Conservation (phyloP, 2,888 invertebrate species). For the Ectobius pallidus region DNA sequence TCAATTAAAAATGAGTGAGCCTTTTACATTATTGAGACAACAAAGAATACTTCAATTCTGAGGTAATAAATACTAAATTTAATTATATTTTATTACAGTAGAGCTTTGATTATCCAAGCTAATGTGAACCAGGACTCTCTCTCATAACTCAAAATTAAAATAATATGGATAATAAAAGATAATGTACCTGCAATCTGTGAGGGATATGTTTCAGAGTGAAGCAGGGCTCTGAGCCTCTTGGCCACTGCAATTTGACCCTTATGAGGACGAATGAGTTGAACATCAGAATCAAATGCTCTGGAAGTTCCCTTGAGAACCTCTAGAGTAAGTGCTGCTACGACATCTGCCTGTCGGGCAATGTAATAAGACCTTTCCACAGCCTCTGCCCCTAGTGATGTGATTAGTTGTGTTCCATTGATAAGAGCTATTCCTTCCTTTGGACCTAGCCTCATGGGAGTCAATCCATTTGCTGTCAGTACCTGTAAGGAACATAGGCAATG, state of each 20-base stretch:
- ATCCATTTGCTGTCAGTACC: conserved; percentile 62
- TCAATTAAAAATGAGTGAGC: too few species aligned
- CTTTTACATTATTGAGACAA: too few species aligned
- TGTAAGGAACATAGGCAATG: conserved; percentile 47
- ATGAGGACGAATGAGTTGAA: conserved; percentile 67
- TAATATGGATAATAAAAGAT: too few species aligned
- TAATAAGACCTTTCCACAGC: conserved; percentile 64
- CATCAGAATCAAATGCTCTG: conserved; percentile 67
- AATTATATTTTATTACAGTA: too few species aligned
- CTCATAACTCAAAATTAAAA: too few species aligned
- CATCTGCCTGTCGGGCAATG: conserved; percentile 67
- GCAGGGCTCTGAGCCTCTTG: conserved; percentile 61
- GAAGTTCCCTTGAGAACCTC: conserved; percentile 71
- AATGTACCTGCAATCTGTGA: conserved; percentile 65
- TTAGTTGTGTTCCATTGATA: conserved; percentile 72
- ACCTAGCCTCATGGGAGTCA: conserved; percentile 61
- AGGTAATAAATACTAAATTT: too few species aligned
- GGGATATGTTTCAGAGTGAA: conserved; percentile 66
- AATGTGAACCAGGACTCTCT: too few species aligned
- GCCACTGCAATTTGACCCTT: conserved; percentile 67
- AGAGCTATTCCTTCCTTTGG: conserved; percentile 70
- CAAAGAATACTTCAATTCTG: too few species aligned
- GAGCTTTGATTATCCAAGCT: too few species aligned
- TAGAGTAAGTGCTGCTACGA: conserved; percentile 66
- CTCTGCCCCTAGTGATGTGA: conserved; percentile 68